These are phyloP conservation scores for Eudasyphora cyanicolor DNA, from an alignment of 2,888 invertebrate species.

Conservation along the genomic window DNA sequence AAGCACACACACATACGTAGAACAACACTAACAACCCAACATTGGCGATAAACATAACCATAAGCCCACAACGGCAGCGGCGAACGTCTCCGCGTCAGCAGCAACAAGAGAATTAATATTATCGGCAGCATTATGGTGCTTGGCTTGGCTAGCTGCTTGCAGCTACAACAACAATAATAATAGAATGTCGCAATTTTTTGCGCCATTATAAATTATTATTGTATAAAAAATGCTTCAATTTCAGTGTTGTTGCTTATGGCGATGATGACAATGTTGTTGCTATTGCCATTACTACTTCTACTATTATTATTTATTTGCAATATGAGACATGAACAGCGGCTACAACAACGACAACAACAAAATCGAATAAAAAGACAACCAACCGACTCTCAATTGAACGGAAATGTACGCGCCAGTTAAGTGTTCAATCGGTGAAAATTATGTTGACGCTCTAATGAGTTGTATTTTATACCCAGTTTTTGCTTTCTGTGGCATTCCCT, in stretches of 20 bases:
- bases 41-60: conserved; percentile 21
- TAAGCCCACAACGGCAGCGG: conserved; percentile 27
- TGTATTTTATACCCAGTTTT: conserved; percentile 17
- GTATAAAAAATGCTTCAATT: conserved; percentile 56
- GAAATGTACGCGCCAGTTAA: conserved; percentile 69
- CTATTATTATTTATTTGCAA: conserved; percentile 62
- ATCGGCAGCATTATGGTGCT: conserved; percentile 22
- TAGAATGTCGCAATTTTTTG: conserved; percentile 57
- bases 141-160: too few relatives aligned
- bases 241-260: neutral
- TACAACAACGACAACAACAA: conserved; percentile 36
- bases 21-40: too few relatives aligned
- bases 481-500: too few relatives aligned
- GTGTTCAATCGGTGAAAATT: conserved; percentile 67
- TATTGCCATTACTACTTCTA: conserved; percentile 46
- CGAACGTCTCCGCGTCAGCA: neutral
- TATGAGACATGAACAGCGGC: conserved; percentile 60
- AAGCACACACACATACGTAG: neutral
- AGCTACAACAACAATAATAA: conserved; percentile 26
- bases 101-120: too few relatives aligned
- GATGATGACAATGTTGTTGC: neutral
- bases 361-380: conserved; percentile 7
- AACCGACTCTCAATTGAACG: conserved; percentile 55
- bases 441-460: conserved; percentile 61
- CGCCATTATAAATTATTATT: conserved; percentile 60